Base-by-base conservation (phyloP, 2,113 vertebrate genomes). In the Cyprinus carpio region DNA sequence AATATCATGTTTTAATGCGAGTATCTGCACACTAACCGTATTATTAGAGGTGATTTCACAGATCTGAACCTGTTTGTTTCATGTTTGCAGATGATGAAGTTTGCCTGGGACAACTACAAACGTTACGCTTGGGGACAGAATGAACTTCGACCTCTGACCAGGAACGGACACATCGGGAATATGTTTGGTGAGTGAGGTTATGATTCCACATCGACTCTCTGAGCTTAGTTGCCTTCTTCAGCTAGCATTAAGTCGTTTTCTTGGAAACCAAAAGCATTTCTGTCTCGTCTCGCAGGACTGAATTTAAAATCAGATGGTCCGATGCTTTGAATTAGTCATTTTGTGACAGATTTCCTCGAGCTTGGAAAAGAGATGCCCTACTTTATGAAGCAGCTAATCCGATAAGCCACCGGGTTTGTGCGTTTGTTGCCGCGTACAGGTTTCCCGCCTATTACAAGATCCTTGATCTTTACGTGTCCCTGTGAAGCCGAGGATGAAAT, bases 71-170 rank as follows among this genome's bases (percentile, higher is more conserved):
- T 9, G 43, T 46, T 46, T 46, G 43, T 46, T 46, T 88, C 90
- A 15, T 88, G 82, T 23, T 88, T 91, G 0, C 94, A 99, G 98
- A 99, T 99, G 98, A 99, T 99, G 98, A 98, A 96, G 89, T 99
- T 99, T n/a, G 96, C 98, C 89, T 99, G 98, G 98, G 96, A 97
- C 88, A 99, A 95, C 95, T 99, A 99, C 94, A 96, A 93, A 87
- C 95, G 31, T 6, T 98, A 96, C 0, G 98, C 98, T 2, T 96
- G 99, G 92, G 98, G 98, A 0, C 96, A 97, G 77, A 99, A 99
- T 0, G 98, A 99, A 90, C 96, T 99, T 56, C 95, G 96, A 29
- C 98, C 98, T 0, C 92, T 99, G 87, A 97, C 96, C 0, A 96
- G 87, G 90, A 98, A 97, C 0, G 97, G 98, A 78, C 97, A 98